Base-by-base conservation (phyloP, 2,888 invertebrate genomes). In the Agriopis marginaria region DNA sequence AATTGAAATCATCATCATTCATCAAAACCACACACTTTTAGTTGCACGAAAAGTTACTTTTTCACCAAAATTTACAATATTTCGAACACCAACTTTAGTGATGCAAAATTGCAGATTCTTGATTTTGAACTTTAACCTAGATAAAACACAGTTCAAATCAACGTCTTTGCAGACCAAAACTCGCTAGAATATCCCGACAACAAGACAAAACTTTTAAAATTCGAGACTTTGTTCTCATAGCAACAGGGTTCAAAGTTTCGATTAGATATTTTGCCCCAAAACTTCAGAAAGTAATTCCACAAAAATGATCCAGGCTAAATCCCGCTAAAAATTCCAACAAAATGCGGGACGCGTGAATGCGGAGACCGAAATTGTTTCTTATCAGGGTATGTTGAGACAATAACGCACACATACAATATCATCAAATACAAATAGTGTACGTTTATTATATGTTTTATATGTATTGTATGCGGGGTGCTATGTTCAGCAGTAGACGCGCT, bases 281-380 rank as follows among this genome's bases (percentile, higher is more conserved):
- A 72, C 60, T 71, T 60, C 55, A 60, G 60, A 63, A 66, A 71
- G 68, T 70, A 70, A 72, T 76, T 74, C 67, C 63, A 32, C 69
- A 72, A 72, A 69, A 73, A 76, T 76, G 67, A 75, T 68, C 59
- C 66, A 9, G 66, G 63, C 55, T 62, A 70, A 75, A 60, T 66
- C 63, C 60, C 66, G 72, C 68, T 72, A 71, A 68, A 72, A 77
- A 76, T 77, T 76, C 70, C 23, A 61, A 69, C 61, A 63, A 75
- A 77, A 72, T 73, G 60, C 49, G 74, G 66, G 70, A 71, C 73
- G 72, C 71, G 74, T 73, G 78, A 76, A 78, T 74, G 77, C 70
- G 62, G 70, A 67, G 73, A 68, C 68, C 75, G 77, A 79, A 79
- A 77, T 77, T 75, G 75, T 76, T 74, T 78, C 77, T 78, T 80